phyloP scores from a whole-genome alignment of 2,113 vertebrate genomes.

The Columba livia region DNA sequence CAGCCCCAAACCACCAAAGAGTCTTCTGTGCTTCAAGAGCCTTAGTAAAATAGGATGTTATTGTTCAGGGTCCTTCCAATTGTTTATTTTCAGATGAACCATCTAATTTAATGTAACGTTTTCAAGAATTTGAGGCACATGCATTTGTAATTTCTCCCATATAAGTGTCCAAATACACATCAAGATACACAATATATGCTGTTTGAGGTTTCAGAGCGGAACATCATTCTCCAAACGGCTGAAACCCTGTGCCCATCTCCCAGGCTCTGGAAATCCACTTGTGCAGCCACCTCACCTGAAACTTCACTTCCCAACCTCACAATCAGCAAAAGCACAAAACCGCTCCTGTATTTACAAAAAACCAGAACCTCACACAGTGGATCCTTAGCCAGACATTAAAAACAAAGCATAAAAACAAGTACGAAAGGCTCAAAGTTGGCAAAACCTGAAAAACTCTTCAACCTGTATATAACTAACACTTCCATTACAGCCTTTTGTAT shows the following conservation, averaged over 20 bases:
- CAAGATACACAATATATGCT: accelerated
- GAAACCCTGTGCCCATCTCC: neutral
- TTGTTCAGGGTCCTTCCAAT: neutral
- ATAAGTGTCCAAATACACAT: accelerated
- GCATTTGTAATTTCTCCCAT: neutral
- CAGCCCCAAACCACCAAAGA: neutral
- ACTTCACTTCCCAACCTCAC: neutral
- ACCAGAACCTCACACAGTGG: neutral
- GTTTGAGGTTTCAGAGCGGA: neutral
- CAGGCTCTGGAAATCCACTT: neutral
- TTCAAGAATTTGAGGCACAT: neutral
- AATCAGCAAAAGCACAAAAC: neutral
- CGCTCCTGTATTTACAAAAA: neutral
- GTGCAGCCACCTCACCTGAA: neutral
- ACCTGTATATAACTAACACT: too few species aligned
- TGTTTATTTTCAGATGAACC: neutral
- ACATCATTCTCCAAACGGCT: neutral
- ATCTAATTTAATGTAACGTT: neutral
- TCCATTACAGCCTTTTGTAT: neutral
- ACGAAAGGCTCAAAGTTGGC: neutral
- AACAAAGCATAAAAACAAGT: neutral
- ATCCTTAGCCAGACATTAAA: neutral
- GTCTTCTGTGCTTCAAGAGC: neutral
- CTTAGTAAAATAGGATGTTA: neutral
- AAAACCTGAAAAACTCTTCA: neutral